phyloP scores from a whole-genome alignment of 2,888 invertebrate species.

The Pseudococcus longispinus region DNA sequence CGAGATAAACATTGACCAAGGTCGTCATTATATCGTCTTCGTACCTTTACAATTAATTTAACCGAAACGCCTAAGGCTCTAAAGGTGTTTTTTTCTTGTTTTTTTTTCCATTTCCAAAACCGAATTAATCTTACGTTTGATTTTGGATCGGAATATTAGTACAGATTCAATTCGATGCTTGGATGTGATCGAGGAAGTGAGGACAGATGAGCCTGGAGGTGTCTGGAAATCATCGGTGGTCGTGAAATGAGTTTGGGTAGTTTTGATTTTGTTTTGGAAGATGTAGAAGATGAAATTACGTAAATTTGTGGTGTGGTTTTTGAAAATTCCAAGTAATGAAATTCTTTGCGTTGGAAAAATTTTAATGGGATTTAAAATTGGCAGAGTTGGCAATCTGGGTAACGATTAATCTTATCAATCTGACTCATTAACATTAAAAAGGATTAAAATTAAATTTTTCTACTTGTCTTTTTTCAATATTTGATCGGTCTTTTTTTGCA shows the following conservation, averaged over 20 bases:
- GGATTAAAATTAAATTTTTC: too few relatives aligned
- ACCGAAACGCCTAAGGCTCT: conserved; percentile 9
- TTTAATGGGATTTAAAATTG: too few relatives aligned
- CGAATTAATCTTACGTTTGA: neutral
- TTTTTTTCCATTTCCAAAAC: neutral
- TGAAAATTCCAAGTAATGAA: too few relatives aligned
- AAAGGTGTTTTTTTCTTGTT: neutral
- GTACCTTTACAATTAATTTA: conserved; percentile 29
- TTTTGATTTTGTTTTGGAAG: neutral
- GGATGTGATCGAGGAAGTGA: neutral
- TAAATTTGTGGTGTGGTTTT: too few relatives aligned
- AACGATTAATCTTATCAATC: too few relatives aligned
- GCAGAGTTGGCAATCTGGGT: too few relatives aligned
- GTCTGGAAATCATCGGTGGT: neutral
- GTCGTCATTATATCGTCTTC: neutral
- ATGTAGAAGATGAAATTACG: too few relatives aligned
- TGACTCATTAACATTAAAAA: too few relatives aligned
- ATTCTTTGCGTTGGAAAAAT: too few relatives aligned
- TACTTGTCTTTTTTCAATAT: too few relatives aligned
- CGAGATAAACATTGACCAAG: conserved; percentile 43
- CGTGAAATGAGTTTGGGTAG: neutral
- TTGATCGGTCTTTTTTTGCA: too few relatives aligned
- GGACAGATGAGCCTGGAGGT: neutral
- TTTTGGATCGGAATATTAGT: neutral
- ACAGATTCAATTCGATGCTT: neutral